Percentiles rank a stretch among this genome's conserved stretches.
Conservation (phyloP, 2,113 vertebrate genomes). For the Motacilla tschutschensis region DNA sequence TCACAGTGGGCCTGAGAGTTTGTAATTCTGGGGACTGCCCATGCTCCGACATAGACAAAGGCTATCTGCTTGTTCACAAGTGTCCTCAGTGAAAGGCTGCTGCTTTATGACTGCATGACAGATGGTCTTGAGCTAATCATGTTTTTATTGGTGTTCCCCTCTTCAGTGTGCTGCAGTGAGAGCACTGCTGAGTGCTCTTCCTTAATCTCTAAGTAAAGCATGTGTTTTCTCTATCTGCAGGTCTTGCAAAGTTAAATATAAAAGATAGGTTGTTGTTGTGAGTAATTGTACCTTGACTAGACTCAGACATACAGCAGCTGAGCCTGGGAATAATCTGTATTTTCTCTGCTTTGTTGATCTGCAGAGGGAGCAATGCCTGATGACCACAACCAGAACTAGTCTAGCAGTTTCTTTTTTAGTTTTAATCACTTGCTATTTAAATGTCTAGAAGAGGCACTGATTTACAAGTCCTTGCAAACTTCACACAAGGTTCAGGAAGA, state of each 20-base stretch:
- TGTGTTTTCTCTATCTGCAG: not conserved
- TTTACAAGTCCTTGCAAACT: not conserved
- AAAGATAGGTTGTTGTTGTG: not conserved
- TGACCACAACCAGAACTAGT: not conserved
- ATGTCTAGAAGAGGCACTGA: not conserved
- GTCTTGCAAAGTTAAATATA: not conserved
- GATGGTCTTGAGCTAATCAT: not conserved
- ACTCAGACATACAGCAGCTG: not conserved
- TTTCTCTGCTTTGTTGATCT: not conserved
- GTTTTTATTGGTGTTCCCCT: not conserved
- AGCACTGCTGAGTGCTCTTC: not conserved
- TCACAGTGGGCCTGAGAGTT: not conserved
- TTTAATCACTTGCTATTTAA: slow-evolving; percentile 9
- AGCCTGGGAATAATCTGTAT: not conserved
- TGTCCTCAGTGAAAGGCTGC: not conserved
- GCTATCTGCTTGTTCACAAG: not conserved
- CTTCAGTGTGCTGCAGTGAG: not conserved
- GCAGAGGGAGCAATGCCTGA: not conserved
- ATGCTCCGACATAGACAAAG: not conserved
- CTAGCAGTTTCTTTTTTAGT: not conserved
- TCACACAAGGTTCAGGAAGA: not conserved
- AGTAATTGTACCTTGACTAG: not conserved
- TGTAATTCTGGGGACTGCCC: not conserved
- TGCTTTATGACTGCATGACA: not conserved
- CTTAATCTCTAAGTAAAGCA: not conserved